Conservation (phyloP, 2,113 vertebrate species). For the Scophthalmus maximus region DNA sequence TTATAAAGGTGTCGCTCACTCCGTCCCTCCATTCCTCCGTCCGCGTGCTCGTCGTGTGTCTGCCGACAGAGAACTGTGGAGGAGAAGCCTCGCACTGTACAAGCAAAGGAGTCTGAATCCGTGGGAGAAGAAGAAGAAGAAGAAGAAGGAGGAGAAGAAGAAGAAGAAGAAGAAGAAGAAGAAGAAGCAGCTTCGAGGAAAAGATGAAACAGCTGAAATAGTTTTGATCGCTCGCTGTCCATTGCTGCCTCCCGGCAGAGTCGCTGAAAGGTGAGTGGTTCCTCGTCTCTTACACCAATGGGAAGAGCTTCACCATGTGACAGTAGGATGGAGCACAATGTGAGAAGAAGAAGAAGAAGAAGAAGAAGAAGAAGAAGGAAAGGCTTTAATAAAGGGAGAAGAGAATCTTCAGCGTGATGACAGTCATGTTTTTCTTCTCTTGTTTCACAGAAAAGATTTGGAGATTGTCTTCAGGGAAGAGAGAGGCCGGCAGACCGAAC, state of each 20-base stretch:
- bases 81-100: too few species aligned
- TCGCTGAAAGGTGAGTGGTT: constrained; percentile 44
- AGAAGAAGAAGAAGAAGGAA: too few species aligned
- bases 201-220: not conserved
- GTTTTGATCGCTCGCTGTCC: not conserved
- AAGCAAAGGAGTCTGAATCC: too few species aligned
- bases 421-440: not conserved
- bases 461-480: not conserved
- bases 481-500: too few species aligned
- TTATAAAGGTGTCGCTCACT: too few species aligned
- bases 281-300: not conserved
- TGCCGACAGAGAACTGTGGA: too few species aligned
- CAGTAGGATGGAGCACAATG: too few species aligned
- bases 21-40: not conserved
- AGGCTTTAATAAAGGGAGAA: too few species aligned
- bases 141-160: too few species aligned
- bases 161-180: not conserved
- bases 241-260: not conserved
- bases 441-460: constrained; percentile 26
- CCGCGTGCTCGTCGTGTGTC: not conserved
- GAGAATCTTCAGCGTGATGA: too few species aligned
- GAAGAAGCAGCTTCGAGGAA: not conserved
- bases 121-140: too few species aligned
- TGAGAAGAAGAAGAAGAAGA: not conserved
- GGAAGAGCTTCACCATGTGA: not conserved